These are phyloP conservation scores for Drosophila ezoana DNA, from an alignment of 2,888 invertebrate genomes.

Conservation along the genomic window DNA sequence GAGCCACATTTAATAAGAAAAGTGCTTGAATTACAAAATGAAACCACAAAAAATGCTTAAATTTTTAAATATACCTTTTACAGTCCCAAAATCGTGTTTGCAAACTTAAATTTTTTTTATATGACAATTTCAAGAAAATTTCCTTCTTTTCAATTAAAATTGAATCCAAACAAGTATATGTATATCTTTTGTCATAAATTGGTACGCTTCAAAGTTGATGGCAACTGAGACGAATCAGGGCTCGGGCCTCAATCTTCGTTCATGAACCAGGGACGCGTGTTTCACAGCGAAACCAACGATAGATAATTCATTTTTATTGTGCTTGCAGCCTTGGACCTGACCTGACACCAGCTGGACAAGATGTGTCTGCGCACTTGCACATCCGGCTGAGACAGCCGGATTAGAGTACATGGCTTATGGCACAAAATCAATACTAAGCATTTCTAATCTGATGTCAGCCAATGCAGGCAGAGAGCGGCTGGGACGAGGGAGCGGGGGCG, in stretches of 20 bases:
- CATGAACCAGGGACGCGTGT: not conserved
- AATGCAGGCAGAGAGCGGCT: slow-evolving; percentile 5
- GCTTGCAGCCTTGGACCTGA: not conserved
- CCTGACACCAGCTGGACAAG: slow-evolving; percentile 20
- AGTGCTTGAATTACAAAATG: too few species aligned
- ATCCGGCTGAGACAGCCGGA: slow-evolving; percentile 41
- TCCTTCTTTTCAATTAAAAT: too few species aligned
- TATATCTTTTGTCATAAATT: too few species aligned
- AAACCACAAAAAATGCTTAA: too few species aligned
- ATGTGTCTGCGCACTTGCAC: slow-evolving; percentile 51
- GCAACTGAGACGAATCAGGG: too few species aligned
- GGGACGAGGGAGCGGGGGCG: not conserved
- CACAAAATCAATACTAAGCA: slow-evolving; percentile 71
- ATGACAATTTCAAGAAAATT: too few species aligned
- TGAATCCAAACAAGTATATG: too few species aligned
- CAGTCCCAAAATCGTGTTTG: too few species aligned
- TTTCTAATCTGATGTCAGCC: slow-evolving; percentile 33
- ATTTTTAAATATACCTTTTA: too few species aligned
- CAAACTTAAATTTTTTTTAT: too few species aligned
- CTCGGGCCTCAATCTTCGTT: not conserved
- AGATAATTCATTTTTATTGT: not conserved
- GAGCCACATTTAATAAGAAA: too few species aligned
- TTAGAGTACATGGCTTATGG: slow-evolving; percentile 27
- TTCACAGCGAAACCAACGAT: not conserved
- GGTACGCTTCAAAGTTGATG: too few species aligned